Base-by-base conservation (phyloP, 2,113 vertebrate species). In the Urocolius indicus region DNA sequence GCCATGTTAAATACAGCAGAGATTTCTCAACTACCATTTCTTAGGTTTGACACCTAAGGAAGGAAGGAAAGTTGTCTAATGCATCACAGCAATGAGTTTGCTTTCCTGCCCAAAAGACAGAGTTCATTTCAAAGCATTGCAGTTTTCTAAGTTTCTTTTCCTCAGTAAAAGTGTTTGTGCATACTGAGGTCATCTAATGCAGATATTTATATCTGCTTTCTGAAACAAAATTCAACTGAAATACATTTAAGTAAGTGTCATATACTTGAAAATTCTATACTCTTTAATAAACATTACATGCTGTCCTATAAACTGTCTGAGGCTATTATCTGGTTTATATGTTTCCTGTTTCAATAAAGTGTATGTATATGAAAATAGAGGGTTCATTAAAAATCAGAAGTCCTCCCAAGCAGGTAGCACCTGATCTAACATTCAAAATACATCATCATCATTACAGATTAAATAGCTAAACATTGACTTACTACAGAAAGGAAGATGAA, bases 21-120 rank as follows among this genome's bases (percentile, higher is more conserved):
- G 38, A 15, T 87, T 94, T 83, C 79, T 92, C 94, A 89, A 93
- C 89, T 93, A 79, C 12, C 34, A 34, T 73, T 86, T 93, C 75
- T 94, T n/a, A 36, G 65, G 23, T 71, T 73, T 55, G 80, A 75
- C 22, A 58, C 57, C 62, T 58, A 75, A 65, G 59, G 16, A 82
- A 83, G 73, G 16, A 94, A 81, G n/a, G 6, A 32, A 61, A 88
- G 54, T 72, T 72, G 30, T 21, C 80, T 69, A 90, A 94, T 29
- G 16, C 6, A 85, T 83, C 85, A 91, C n/a, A 85, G 65, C 16
- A 74, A 49, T 16, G 17, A 87, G 26, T 75, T 58, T 69, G 10
- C 41, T 52, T 61, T 43, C 77, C 65, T 90, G 62, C 15, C 43
- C 83, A 67, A 75, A 94, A 85, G 8, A 43, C 18, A 61, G 34